Base-by-base conservation (phyloP, 2,888 invertebrate species). In the Ectemnius cavifrons region DNA sequence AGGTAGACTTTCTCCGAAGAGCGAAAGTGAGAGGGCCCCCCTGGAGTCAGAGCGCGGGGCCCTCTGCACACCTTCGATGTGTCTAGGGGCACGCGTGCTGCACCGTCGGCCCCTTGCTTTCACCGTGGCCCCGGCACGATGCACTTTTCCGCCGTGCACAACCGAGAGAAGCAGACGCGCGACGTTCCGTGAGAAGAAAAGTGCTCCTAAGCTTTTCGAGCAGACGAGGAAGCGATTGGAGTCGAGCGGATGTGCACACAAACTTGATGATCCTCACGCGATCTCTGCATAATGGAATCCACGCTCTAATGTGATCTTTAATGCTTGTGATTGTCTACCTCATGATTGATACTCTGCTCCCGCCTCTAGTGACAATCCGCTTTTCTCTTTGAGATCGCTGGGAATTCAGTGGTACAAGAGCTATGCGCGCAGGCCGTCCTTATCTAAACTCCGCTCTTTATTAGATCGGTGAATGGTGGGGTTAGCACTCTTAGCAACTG, bases 21-120 rank as follows among this genome's bases (percentile, higher is more conserved):
- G 90, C 89, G 90, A 90, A 90, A 90, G 90, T 90, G 88, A 90
- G 89, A 87, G 89, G 89, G 83, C 77, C 86, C 79, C 75, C 75
- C 78, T 75, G 72, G 76, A 77, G 52, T 52, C 78, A 78, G 78
- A 63, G 73, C 76, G 67, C 65, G 73, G 82, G 79, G 78, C 70
- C 37, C 72, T 64, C 69, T 63, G 64, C 58, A 37, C 70, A 74
- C 72, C 67, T 73, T 71, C 28, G 59, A 18, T 67, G 37, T 47
- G 63, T 80, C 72, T 68, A 68, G 73, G 67, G 72, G 68, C 28
- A 49, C 63, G 49, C 16, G 70, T 62, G 67, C 70, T 59, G 27
- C 57, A 52, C 20, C 47, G 57, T 61, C 65, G 71, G 68, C 71
- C 63, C 61, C 68, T 82, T 85, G 85, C 88, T 88, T 88, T 88